Evolutionary conservation across 1,140 invertebrate genomes (phyloP), one percentile per base, ranked within the genome.

Genomic region (Hormaphis cornu): DNA sequence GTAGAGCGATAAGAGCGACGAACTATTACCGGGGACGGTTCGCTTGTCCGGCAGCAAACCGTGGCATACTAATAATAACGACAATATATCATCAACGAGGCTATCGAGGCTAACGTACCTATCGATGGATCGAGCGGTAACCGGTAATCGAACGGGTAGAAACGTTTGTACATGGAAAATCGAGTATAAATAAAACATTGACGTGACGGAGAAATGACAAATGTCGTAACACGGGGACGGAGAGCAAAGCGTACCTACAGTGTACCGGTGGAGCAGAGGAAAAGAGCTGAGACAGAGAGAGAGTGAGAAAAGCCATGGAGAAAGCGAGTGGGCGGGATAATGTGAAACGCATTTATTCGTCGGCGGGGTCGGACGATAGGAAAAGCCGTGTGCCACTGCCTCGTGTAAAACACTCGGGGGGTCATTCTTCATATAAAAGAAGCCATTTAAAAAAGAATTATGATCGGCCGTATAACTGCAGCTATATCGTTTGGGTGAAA

Each of bases 381-480:
- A 28, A 44, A 61, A 42, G 26, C 37, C 6, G 16, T 24, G 16
- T 14, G 30, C 28, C n/a, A n/a, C n/a, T 18, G 12, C 52, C 28
- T 28, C 24, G 20, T 26, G 56, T 59, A 59, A 59, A 61, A 44
- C 37, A 44, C 58, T 61, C 22, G 37, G 35, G 35, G 7, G 7
- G 37, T 26, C 58, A 42, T 61, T 61, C 35, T 61, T 42, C 40
- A 61, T 61, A 61, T 61, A 61, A 42, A 44, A 44, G 58, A 61
- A 61, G 58, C 58, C 58, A 61, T 61, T 61, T 61, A 61, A 61
- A 61, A 61, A 61, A 61, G 58, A 61, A 61, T 61, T 61, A 61
- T 61, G 58, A 61, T 61, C 58, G 16, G 58, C 44, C 58, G 58
- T 61, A 61, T 61, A 61, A 44, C 58, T 61, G 58, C 28, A 40